Conservation (phyloP, 2,888 invertebrate species). For the Lasioglossum marginatum region DNA sequence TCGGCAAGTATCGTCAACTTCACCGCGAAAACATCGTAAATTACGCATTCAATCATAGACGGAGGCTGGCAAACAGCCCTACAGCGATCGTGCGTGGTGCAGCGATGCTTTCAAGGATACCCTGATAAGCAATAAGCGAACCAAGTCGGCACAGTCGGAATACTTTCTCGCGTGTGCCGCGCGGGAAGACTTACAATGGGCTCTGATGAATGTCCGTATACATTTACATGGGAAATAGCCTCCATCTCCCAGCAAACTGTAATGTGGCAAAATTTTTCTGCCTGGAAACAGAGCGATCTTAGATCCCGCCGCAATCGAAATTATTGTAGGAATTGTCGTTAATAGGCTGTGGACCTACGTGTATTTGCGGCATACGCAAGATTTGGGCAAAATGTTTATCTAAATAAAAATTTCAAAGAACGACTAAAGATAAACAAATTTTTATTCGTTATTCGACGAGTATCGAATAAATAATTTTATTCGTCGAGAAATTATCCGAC, state of each 20-base stretch:
- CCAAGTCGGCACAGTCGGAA: conserved; percentile 57
- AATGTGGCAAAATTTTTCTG: conserved; percentile 59
- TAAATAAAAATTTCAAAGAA: no score
- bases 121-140: conserved; percentile 63
- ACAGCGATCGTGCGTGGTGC: conserved; percentile 54
- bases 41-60: conserved; percentile 69
- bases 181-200: conserved; percentile 77
- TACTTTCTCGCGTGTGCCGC: conserved; percentile 64
- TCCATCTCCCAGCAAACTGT: conserved; percentile 72
- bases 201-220: conserved; percentile 83
- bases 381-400: no score
- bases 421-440: no score
- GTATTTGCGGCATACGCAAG: no score
- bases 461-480: no score
- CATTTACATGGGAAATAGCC: conserved; percentile 82
- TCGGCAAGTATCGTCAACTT: conserved; percentile 55
- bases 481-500: no score
- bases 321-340: not conserved
- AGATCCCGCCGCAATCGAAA: not conserved
- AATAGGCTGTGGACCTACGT: not conserved
- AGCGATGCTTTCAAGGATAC: conserved; percentile 59
- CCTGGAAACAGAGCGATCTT: conserved; percentile 30
- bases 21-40: conserved; percentile 61
- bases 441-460: no score
- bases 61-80: conserved; percentile 27